Percentiles rank a stretch among this genome's conserved stretches.
Evolutionary conservation across 1,140 invertebrate species (phyloP).

Genomic region (Aphaenogaster ashmeadi): DNA sequence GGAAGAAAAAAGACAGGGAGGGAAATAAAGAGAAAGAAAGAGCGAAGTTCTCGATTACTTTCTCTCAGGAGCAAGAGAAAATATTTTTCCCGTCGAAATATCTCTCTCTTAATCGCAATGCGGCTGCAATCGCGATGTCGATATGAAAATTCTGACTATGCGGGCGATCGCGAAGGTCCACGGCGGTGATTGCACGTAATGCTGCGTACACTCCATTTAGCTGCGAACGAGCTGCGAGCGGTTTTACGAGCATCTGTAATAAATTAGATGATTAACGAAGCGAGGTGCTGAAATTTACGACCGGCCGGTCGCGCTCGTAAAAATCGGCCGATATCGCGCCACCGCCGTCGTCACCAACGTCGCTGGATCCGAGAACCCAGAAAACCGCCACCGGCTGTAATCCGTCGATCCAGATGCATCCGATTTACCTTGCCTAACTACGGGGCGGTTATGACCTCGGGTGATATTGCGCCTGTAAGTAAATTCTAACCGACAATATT

Average conservation of each 20-base stretch:
- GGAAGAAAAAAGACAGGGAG: not conserved
- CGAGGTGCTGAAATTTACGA: constrained; percentile 42
- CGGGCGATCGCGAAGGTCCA: not conserved
- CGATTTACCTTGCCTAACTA: constrained; percentile 21
- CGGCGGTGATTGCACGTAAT: not conserved
- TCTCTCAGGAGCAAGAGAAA: not conserved
- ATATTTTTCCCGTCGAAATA: constrained; percentile 4
- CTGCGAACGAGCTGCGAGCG: constrained; percentile 8
- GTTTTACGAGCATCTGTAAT: constrained; percentile 45
- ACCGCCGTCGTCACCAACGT: not conserved
- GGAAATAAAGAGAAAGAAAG: not conserved
- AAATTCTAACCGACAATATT: constrained; percentile 20
- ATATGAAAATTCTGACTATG: not conserved
- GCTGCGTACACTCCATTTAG: constrained; percentile 9
- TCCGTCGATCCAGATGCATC: not conserved
- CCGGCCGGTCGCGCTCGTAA: constrained; percentile 11
- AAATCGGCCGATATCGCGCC: constrained; percentile 32
- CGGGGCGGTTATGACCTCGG: not conserved
- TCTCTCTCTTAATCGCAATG: constrained; percentile 7
- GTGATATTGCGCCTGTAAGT: constrained; percentile 5
- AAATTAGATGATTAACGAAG: constrained; percentile 56
- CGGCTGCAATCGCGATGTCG: not conserved
- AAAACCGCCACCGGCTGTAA: constrained; percentile 1
- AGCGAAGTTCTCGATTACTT: constrained; percentile 20
- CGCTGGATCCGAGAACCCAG: not conserved